Percentiles rank a stretch among this genome's conserved stretches.
Conservation (phyloP, 2,797 vertebrate species). For the Linurgus olivaceus region DNA sequence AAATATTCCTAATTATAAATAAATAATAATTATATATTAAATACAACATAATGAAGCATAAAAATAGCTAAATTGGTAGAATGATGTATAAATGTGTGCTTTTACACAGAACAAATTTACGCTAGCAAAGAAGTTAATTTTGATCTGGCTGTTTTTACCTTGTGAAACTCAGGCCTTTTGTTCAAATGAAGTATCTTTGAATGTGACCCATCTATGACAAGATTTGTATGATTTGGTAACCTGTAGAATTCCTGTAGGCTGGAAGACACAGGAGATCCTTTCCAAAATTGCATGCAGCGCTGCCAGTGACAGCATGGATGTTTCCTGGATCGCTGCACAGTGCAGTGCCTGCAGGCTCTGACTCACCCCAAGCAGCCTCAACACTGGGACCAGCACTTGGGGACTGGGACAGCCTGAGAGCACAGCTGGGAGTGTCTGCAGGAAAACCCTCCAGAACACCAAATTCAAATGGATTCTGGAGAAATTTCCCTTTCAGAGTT, state of each 20-base stretch:
- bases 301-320: rapidly evolving
- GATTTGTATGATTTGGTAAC: neutral
- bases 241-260: neutral
- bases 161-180: neutral
- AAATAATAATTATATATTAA: neutral
- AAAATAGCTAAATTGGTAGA: neutral
- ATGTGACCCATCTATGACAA: neutral
- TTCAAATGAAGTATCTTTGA: neutral
- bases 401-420: neutral
- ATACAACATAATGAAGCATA: neutral
- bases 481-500: neutral
- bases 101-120: neutral
- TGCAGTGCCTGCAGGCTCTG: neutral
- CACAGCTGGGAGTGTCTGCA: neutral
- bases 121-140: neutral
- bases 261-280: neutral
- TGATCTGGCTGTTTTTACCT: neutral
- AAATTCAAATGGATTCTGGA: rapidly evolving
- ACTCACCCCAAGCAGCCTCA: neutral
- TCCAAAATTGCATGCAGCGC: rapidly evolving
- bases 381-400: rapidly evolving
- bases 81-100: neutral
- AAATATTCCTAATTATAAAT: neutral
- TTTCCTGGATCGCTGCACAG: rapidly evolving
- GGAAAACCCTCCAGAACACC: neutral